Evolutionary conservation across 2,888 invertebrate species (phyloP).

Genomic region (Kryphioiulus occultus): DNA sequence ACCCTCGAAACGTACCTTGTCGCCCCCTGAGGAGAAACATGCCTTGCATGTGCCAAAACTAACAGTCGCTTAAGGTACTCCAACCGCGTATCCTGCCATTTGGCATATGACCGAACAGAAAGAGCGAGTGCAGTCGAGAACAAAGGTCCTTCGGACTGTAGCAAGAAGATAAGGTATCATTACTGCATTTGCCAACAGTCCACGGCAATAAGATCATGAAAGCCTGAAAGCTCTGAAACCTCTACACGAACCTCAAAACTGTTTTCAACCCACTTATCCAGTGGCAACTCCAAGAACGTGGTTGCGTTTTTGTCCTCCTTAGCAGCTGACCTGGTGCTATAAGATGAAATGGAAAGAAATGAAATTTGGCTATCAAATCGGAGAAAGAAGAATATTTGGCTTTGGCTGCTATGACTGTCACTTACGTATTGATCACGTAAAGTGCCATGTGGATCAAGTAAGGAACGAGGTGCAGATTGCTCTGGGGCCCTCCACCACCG

Average conservation of each 20-base stretch:
- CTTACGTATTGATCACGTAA: slow-evolving; percentile 84
- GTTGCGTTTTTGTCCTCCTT: slow-evolving; percentile 82
- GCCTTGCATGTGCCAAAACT: slow-evolving; percentile 78
- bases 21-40: slow-evolving; percentile 70
- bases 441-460: slow-evolving; percentile 93
- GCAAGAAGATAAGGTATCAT: slow-evolving; percentile 6
- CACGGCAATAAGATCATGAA: no score
- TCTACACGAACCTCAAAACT: slow-evolving; percentile 72
- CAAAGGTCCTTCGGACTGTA: slow-evolving; percentile 82
- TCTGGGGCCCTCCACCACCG: slow-evolving; percentile 95
- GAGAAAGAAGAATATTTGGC: no score
- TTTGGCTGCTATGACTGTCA: no score
- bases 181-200: no score
- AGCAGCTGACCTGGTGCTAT: slow-evolving; percentile 46
- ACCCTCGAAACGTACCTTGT: background rate
- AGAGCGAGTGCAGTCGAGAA: slow-evolving; percentile 85
- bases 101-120: slow-evolving; percentile 76
- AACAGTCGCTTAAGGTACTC: slow-evolving; percentile 79
- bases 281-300: slow-evolving; percentile 72
- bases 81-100: slow-evolving; percentile 78
- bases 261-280: slow-evolving; percentile 72
- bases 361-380: no score
- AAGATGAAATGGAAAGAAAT: background rate
- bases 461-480: slow-evolving; percentile 96
- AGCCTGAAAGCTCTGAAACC: no score